These are phyloP conservation scores for Neogobius melanostomus DNA, from an alignment of 2,113 vertebrate species.

Conservation along the genomic window DNA sequence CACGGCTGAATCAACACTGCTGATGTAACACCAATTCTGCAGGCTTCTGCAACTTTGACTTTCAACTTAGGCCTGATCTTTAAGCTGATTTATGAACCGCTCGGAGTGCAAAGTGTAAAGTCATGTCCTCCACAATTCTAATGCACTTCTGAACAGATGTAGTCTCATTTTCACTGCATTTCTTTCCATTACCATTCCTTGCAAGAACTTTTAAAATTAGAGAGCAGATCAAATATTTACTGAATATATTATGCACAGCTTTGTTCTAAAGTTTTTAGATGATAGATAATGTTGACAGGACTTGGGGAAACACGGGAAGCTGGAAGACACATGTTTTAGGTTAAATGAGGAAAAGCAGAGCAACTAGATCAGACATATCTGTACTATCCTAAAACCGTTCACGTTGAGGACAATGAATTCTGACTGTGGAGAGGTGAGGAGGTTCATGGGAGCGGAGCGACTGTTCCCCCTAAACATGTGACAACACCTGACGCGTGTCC, in stretches of 20 bases:
- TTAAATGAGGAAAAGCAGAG: no score
- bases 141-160: not conserved
- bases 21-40: not conserved
- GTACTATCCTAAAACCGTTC: no score
- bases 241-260: not conserved
- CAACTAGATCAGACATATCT: no score
- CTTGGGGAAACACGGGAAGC: no score
- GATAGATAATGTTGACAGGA: no score
- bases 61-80: not conserved
- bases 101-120: not conserved
- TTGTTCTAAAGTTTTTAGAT: not conserved
- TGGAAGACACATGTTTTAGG: no score
- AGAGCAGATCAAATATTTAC: slow-evolving; percentile 3
- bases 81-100: not conserved
- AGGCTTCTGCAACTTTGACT: not conserved
- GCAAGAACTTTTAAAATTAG: slow-evolving; percentile 4
- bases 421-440: not conserved
- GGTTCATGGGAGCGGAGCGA: not conserved
- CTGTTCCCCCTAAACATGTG: not conserved
- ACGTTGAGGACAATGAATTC: not conserved
- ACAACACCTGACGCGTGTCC: not conserved
- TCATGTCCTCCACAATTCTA: slow-evolving; percentile 2
- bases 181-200: slow-evolving; percentile 4
- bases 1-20: not conserved
- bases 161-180: not conserved